phyloP scores from a whole-genome alignment of 2,797 vertebrate species.

The Acanthis flammea region DNA sequence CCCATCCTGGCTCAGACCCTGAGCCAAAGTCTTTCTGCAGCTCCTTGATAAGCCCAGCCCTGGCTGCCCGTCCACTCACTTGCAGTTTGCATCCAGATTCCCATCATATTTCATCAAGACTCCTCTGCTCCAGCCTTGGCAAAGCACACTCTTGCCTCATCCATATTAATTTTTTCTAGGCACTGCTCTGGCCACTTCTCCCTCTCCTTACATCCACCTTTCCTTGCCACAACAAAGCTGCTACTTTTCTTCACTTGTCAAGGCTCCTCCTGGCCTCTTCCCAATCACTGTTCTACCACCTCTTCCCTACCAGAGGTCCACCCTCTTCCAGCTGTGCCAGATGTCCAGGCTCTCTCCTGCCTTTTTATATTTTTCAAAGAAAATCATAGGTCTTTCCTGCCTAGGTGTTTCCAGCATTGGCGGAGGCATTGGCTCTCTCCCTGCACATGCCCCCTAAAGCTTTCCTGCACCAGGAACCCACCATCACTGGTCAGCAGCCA shows the following conservation, averaged over 20 bases:
- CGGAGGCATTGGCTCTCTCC: neutral
- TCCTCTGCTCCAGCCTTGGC: neutral
- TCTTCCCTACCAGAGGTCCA: neutral
- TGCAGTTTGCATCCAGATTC: neutral
- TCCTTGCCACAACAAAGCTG: neutral
- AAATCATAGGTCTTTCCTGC: neutral
- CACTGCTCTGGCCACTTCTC: neutral
- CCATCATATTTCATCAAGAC: neutral
- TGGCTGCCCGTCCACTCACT: neutral
- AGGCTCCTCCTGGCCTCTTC: neutral
- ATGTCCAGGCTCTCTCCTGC: neutral
- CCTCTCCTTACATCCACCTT: neutral
- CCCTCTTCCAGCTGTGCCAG: neutral
- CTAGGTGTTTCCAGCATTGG: neutral
- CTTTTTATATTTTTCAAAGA: neutral
- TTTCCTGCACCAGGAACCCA: neutral
- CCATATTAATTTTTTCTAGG: neutral
- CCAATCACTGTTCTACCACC: neutral
- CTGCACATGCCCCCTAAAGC: neutral
- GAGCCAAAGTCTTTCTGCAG: neutral
- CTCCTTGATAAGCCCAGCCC: neutral
- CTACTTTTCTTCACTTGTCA: neutral
- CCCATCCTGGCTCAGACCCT: neutral
- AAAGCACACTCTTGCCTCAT: neutral
- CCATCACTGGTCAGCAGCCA: neutral